A percentile compares a stretch with the other conserved stretches of the same genome.
These are phyloP conservation scores for Sardina pilchardus DNA, from an alignment of 2,113 vertebrate species.

Conservation along the genomic window DNA sequence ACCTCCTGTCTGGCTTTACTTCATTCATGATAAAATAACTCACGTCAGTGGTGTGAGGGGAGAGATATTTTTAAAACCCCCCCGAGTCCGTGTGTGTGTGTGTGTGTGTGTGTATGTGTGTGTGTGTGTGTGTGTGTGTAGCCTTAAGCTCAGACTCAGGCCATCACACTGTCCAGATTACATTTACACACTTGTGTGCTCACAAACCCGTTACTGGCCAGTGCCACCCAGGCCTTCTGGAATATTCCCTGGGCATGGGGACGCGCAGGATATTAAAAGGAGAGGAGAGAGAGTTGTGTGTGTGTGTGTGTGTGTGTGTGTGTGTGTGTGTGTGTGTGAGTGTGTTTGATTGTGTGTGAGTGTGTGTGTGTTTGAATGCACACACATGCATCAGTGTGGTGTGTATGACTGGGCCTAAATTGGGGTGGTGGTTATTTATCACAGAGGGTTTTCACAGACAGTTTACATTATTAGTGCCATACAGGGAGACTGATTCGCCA, in stretches of 20 bases:
- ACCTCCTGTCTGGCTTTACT: background rate
- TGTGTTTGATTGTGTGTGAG: constrained; percentile 16
- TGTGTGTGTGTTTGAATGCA: too few relatives aligned
- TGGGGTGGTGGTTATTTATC: constrained; percentile 29
- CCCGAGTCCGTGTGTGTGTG: too few relatives aligned
- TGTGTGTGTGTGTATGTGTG: too few relatives aligned
- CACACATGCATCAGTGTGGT: constrained; percentile 12
- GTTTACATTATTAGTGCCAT: constrained; percentile 28
- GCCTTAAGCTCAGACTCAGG: background rate
- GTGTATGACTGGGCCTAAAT: background rate
- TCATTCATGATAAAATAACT: background rate
- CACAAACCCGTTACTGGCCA: background rate
- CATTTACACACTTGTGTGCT: background rate
- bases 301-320: background rate
- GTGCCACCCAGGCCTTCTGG: background rate
- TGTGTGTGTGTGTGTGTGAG: background rate
- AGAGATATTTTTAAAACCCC: background rate
- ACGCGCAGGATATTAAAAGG: background rate
- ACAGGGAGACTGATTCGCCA: constrained; percentile 39
- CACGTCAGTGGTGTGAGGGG: background rate
- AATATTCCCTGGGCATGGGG: background rate
- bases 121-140: too few relatives aligned
- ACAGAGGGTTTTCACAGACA: constrained; percentile 40
- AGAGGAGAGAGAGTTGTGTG: background rate
- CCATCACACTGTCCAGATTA: background rate